Conservation (phyloP, 2,888 invertebrate species). For the Mactromeris polynyma region DNA sequence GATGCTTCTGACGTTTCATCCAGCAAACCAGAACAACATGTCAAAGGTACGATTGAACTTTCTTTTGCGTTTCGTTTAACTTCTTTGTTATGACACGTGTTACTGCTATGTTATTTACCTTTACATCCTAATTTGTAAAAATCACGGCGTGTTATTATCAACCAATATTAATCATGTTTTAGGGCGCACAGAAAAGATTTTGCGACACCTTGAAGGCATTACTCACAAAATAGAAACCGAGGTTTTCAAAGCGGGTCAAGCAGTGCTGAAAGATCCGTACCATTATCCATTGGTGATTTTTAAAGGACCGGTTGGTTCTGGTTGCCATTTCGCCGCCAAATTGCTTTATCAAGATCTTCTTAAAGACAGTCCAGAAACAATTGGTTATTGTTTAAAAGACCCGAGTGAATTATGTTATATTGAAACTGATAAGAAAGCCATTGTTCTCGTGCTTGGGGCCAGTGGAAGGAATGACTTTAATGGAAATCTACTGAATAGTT, state of each 20-base stretch:
- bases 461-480: background rate
- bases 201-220: background rate
- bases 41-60: background rate
- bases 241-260: background rate
- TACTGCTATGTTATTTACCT: background rate
- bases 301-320: conserved; percentile 7
- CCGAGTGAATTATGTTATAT: background rate
- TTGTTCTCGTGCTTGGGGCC: background rate
- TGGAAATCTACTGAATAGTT: background rate
- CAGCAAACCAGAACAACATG: background rate
- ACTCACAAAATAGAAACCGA: background rate
- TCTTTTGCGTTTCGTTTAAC: background rate
- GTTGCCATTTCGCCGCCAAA: background rate
- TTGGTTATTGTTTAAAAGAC: background rate
- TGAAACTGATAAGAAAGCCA: background rate
- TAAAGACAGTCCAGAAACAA: background rate
- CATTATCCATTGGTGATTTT: background rate
- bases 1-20: background rate
- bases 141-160: background rate
- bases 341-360: background rate
- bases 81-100: background rate
- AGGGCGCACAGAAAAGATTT: background rate
- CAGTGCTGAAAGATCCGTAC: background rate
- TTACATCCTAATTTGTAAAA: background rate
- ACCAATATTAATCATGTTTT: background rate